Conservation (phyloP, 2,888 invertebrate species). For the Metopia argyrocephala region DNA sequence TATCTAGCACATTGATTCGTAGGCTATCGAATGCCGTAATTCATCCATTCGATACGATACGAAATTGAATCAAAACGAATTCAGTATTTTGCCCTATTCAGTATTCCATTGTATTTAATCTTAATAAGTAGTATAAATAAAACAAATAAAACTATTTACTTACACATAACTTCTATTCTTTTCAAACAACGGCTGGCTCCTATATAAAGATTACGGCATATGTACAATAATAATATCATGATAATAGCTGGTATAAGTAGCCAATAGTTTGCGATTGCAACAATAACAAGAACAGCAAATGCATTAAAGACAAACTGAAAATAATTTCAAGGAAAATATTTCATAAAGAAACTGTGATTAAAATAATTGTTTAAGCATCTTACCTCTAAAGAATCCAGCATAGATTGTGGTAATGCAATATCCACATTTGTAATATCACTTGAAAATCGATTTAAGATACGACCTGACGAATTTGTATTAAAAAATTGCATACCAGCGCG, state of each 20-base stretch:
- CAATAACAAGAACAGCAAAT: slow-evolving; percentile 81
- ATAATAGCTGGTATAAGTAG: slow-evolving; percentile 82
- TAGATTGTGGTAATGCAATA: slow-evolving; percentile 81
- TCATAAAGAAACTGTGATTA: too few species aligned
- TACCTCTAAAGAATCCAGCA: slow-evolving; percentile 82
- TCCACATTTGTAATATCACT: slow-evolving; percentile 85
- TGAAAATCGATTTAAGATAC: slow-evolving; percentile 87
- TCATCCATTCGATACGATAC: too few species aligned
- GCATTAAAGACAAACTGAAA: slow-evolving; percentile 74
- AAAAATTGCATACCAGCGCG: slow-evolving; percentile 87
- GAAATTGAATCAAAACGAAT: too few species aligned
- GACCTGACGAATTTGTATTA: slow-evolving; percentile 83
- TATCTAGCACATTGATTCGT: too few species aligned
- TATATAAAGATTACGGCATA: slow-evolving; percentile 80
- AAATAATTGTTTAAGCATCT: slow-evolving; percentile 67
- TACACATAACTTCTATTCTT: slow-evolving; percentile 77
- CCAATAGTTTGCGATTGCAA: slow-evolving; percentile 83
- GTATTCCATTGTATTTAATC: too few species aligned
- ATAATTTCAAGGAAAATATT: background rate
- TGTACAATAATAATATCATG: slow-evolving; percentile 80
- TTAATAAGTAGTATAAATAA: too few species aligned
- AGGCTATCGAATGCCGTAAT: too few species aligned
- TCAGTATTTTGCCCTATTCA: too few species aligned
- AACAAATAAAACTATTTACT: slow-evolving; percentile 63
- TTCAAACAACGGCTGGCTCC: slow-evolving; percentile 81